Evolutionary conservation across 1,140 invertebrate genomes (phyloP), one percentile per base, ranked within the genome.

Genomic region (Pteromalus puparum): DNA sequence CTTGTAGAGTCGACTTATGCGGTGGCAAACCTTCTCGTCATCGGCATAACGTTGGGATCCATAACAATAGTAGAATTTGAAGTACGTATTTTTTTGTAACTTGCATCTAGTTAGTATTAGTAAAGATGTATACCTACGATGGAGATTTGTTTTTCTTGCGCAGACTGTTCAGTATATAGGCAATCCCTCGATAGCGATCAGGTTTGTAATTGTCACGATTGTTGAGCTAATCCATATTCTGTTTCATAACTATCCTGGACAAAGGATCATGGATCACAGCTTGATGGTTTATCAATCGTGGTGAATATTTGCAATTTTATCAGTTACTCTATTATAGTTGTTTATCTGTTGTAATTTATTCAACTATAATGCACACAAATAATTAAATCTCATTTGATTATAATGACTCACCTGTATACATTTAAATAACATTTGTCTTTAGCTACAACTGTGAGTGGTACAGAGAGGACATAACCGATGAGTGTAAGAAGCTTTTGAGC

Each of bases 201-300:
- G 65, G 21, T 26, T 26, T 6, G 65, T n/a, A 3, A 10, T 67
- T 24, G 26, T 18, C 38, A 9, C 26, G 0, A 9, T 7, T 13
- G 68, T 42, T 28, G 68, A 81, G 12, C 48, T 81, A 3, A 6
- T 73, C 1, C 28, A 30, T 38, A 72, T 81, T 1, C 21, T 81
- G 1, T 81, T 26, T 30, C 46, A 53, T 7, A 81, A 73, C 15
- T 81, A 26, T n/a, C 68, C 80, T 34, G 68, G 80, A 1, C 80
- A 81, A n/a, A n/a, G 4, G 7, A 34, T 81, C 13, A 73, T 61
- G 21, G 80, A 81, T 24, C 80, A 81, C 15, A 81, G 80, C 13
- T 53, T 73, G 6, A 2, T 21, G 3, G n/a, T 81, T 28, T n/a
- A 72, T 53, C 5, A 10, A 1, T 7, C 28, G 9, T 81, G 80